Evolutionary conservation across 2,888 invertebrate genomes (phyloP).

Genomic region (Campoplex nolae): DNA sequence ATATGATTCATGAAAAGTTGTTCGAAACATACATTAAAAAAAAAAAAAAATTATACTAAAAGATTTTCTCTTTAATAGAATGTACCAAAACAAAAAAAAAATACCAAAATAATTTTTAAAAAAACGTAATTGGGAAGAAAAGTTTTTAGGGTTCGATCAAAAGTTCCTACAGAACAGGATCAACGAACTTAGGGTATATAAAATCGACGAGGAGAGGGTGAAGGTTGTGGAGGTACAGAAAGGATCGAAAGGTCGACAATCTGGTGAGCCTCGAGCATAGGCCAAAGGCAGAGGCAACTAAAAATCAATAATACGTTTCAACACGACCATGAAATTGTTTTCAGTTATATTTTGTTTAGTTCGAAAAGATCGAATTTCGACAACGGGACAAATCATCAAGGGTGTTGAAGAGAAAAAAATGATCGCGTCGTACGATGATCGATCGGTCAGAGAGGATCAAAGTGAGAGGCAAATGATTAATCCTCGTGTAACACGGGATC

Average conservation of each 20-base stretch:
- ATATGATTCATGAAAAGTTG: not conserved
- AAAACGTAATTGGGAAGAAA: constrained; percentile 1
- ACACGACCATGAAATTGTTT: constrained; percentile 31
- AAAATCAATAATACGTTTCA: constrained; percentile 64
- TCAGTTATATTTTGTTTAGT: no score
- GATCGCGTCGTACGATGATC: constrained; percentile 4
- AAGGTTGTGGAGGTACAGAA: constrained; percentile 44
- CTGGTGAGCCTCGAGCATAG: constrained; percentile 51
- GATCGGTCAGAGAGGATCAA: constrained; percentile 1
- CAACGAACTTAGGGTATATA: constrained; percentile 61
- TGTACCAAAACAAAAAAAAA: not conserved
- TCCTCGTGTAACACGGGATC: constrained; percentile 27
- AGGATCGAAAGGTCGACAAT: constrained; percentile 69
- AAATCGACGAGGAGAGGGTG: constrained; percentile 25
- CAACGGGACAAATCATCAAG: constrained; percentile 5
- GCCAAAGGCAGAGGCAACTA: constrained; percentile 29
- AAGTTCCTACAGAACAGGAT: constrained; percentile 50
- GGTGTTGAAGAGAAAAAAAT: constrained; percentile 5
- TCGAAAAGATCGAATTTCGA: constrained; percentile 24
- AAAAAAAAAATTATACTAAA: not conserved
- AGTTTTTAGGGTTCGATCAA: constrained; percentile 42
- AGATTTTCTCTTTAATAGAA: not conserved
- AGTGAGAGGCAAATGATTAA: constrained; percentile 11
- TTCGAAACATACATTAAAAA: not conserved
- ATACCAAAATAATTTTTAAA: not conserved